These are phyloP conservation scores for Phodopus roborovskii DNA, from an alignment of 2,113 vertebrate species.

Conservation along the genomic window DNA sequence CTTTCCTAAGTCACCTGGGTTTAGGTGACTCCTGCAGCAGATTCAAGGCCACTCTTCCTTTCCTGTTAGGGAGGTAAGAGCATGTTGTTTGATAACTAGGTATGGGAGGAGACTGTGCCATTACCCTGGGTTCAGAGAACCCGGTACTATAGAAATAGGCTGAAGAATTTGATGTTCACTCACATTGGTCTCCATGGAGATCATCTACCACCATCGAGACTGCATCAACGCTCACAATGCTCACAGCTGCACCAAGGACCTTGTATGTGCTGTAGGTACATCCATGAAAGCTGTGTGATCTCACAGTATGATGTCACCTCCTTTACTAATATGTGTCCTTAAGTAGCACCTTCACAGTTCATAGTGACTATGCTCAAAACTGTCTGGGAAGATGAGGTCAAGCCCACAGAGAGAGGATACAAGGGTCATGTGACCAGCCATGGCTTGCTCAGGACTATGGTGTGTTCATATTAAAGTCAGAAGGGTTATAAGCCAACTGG, in stretches of 20 bases:
- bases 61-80: not conserved
- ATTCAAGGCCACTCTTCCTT: not conserved
- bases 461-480: not conserved
- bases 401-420: not conserved
- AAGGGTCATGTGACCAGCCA: not conserved
- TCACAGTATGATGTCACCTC: not conserved
- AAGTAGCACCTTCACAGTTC: not conserved
- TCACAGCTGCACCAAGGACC: slow-evolving; percentile 13
- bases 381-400: not conserved
- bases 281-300: not conserved
- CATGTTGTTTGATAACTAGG: not conserved
- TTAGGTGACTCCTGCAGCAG: not conserved
- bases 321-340: not conserved
- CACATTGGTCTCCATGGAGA: not conserved
- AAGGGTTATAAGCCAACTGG: not conserved
- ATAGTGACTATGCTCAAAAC: not conserved
- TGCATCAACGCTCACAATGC: not conserved
- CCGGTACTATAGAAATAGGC: not conserved
- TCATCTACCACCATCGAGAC: not conserved
- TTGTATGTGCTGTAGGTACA: not conserved
- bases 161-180: not conserved
- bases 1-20: not conserved
- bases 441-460: not conserved
- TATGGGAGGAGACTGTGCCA: not conserved
- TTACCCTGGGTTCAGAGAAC: not conserved